A percentile compares a stretch with the other conserved stretches of the same genome.
Conservation (phyloP, 2,797 vertebrate species). For the Myotis myotis region DNA sequence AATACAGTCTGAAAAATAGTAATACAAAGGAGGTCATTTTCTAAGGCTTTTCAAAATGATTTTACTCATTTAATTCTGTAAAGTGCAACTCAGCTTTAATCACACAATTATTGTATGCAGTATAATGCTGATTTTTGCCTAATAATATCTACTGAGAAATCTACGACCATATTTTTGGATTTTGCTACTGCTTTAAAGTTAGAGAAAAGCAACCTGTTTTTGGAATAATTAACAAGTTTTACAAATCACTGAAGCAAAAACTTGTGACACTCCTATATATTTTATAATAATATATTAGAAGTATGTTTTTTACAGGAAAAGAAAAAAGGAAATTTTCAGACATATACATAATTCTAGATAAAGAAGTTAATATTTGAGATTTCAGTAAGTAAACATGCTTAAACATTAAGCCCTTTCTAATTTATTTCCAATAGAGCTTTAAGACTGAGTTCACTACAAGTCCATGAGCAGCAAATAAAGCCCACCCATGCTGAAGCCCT, state of each 20-base stretch:
- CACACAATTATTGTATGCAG: background rate
- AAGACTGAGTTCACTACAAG: background rate
- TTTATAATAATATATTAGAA: slow-evolving; percentile 45
- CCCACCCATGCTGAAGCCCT: background rate
- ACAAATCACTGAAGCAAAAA: slow-evolving; percentile 53
- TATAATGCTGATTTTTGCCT: slow-evolving; percentile 13
- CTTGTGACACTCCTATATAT: slow-evolving; percentile 38
- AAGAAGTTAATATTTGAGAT: slow-evolving; percentile 4
- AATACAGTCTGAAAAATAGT: background rate
- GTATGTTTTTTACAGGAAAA: background rate
- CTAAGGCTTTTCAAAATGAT: slow-evolving; percentile 48
- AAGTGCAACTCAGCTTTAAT: slow-evolving; percentile 23
- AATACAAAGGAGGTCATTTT: slow-evolving; percentile 17
- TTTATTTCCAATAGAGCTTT: slow-evolving; percentile 61
- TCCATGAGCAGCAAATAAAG: background rate
- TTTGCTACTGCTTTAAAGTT: slow-evolving; percentile 29
- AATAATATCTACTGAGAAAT: slow-evolving; percentile 19
- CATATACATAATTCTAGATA: background rate
- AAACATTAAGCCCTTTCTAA: background rate
- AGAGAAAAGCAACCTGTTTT: slow-evolving; percentile 45
- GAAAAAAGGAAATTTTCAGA: background rate
- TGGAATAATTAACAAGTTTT: slow-evolving; percentile 60
- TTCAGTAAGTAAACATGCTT: background rate
- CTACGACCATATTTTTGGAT: background rate
- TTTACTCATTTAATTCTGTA: slow-evolving; percentile 52